A percentile compares a stretch with the other conserved stretches of the same genome.
phyloP scores from a whole-genome alignment of 2,797 vertebrate genomes.

The Anolis apletophallus region DNA sequence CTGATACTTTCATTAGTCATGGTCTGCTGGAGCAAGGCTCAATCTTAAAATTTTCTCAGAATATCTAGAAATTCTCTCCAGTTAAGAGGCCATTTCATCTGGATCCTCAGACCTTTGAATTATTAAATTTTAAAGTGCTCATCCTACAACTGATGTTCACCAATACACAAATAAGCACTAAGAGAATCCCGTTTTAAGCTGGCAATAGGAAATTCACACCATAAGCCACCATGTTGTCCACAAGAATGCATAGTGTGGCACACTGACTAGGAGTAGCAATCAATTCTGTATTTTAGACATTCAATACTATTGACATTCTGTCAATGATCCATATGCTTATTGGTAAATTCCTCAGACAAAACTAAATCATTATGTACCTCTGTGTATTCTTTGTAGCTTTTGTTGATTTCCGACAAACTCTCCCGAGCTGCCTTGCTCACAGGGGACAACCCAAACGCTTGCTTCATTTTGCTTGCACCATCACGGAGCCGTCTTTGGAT shows the following conservation, averaged over 20 bases:
- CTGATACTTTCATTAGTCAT: not conserved
- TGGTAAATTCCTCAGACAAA: slow-evolving; percentile 2
- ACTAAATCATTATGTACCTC: slow-evolving; percentile 81
- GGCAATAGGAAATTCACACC: not conserved
- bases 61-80: not conserved
- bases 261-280: not conserved
- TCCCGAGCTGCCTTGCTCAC: slow-evolving; percentile 94
- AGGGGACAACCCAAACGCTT: slow-evolving; percentile 93
- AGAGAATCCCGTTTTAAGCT: not conserved
- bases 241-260: not conserved
- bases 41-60: not conserved
- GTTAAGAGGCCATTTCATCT: not conserved
- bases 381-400: slow-evolving; percentile 94
- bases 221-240: not conserved
- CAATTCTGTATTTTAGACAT: not conserved
- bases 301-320: not conserved
- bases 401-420: slow-evolving; percentile 92
- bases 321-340: slow-evolving; percentile 2
- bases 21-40: not conserved
- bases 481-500: slow-evolving; percentile 96
- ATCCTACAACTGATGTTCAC: too few relatives aligned
- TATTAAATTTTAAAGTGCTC: too few relatives aligned
- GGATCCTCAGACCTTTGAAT: not conserved
- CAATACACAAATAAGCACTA: not conserved
- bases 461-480: slow-evolving; percentile 96